phyloP scores from a whole-genome alignment of 1,140 invertebrate genomes.

The Mamestra configurata region DNA sequence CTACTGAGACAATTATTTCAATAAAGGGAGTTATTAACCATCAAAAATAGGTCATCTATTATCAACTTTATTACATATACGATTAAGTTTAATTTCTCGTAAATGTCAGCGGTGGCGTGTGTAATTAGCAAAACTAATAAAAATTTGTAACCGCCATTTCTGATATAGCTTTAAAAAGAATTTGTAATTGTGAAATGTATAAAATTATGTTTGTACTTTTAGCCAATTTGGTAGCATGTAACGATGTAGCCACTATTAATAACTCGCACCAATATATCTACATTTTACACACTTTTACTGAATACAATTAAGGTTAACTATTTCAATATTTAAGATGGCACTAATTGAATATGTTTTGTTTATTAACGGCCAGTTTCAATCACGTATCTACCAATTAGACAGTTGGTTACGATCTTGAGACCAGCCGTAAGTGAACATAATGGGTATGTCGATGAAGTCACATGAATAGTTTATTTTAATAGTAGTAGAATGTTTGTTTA shows the following conservation, averaged over 20 bases:
- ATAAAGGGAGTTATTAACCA: constrained; percentile 6
- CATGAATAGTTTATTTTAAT: no score
- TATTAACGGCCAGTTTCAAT: no score
- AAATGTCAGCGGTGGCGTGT: neutral
- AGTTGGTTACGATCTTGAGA: no score
- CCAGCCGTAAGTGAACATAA: no score
- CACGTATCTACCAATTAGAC: no score
- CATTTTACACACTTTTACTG: neutral
- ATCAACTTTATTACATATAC: neutral
- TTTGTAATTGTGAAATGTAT: neutral
- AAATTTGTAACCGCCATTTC: constrained; percentile 10
- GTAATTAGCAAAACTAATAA: constrained; percentile 30
- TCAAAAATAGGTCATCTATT: neutral
- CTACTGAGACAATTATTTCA: neutral
- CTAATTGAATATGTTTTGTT: no score
- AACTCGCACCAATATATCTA: neutral
- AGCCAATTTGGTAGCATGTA: neutral
- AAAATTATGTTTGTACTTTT: constrained; percentile 8
- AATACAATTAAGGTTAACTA: neutral
- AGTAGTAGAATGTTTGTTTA: no score
- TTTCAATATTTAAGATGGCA: neutral
- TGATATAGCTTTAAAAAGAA: constrained; percentile 23
- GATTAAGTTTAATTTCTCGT: neutral
- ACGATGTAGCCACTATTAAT: neutral
- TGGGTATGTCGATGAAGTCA: no score